These are phyloP conservation scores for Symphodus melops DNA, from an alignment of 2,113 vertebrate species.

Conservation along the genomic window DNA sequence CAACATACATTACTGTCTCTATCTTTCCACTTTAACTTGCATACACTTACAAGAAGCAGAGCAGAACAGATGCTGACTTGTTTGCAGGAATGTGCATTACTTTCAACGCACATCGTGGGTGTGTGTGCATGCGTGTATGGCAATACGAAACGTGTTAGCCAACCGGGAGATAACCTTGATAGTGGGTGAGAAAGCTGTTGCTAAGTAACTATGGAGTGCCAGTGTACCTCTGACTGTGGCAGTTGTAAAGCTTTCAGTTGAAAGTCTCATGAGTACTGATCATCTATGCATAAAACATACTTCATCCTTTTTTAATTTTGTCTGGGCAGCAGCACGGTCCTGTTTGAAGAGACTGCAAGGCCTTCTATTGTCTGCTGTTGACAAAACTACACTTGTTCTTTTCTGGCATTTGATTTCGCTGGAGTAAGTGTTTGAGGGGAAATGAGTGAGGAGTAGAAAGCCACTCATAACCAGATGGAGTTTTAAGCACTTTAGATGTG, in stretches of 20 bases:
- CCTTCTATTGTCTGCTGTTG: neutral
- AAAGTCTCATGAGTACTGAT: neutral
- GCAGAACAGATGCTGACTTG: conserved; percentile 5
- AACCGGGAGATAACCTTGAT: conserved; percentile 67
- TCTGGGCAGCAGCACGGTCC: neutral
- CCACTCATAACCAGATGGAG: conserved; percentile 30
- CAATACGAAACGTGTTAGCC: conserved; percentile 30
- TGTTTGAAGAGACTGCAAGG: neutral
- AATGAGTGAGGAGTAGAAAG: neutral
- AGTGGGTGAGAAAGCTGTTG: conserved; percentile 65
- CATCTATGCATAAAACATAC: conserved; percentile 26
- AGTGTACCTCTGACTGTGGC: conserved; percentile 23
- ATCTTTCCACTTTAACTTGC: neutral
- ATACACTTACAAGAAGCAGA: conserved; percentile 13
- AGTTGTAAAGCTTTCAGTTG: conserved; percentile 16
- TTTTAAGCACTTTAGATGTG: conserved; percentile 21
- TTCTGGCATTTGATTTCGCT: neutral
- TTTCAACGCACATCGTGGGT: conserved; percentile 32
- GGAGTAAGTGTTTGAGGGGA: neutral
- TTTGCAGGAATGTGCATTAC: conserved; percentile 13
- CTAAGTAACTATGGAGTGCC: conserved; percentile 65
- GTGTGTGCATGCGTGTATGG: conserved; percentile 2
- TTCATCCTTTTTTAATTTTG: neutral
- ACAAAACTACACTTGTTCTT: neutral
- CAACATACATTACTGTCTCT: neutral